Evolutionary conservation across 2,888 invertebrate species (phyloP).

Genomic region (Kryphioiulus occultus): DNA sequence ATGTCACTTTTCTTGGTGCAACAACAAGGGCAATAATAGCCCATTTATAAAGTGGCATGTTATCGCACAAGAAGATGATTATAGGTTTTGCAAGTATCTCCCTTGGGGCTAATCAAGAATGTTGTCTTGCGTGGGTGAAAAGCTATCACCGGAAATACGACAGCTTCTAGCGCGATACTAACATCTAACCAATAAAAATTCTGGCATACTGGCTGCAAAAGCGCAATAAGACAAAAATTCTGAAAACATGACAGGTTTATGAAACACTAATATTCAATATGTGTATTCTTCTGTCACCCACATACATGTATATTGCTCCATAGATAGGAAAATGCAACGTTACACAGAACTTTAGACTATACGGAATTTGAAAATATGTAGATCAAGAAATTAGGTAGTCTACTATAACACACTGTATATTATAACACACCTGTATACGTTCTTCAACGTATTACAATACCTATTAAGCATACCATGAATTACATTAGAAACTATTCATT

Average conservation of each 20-base stretch:
- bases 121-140: neutral
- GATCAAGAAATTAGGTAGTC: no score
- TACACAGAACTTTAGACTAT: no score
- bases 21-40: neutral
- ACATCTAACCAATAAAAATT: neutral
- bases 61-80: neutral
- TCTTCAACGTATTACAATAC: no score
- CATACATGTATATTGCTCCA: neutral
- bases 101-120: neutral
- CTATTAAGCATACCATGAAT: no score
- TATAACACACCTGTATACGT: no score
- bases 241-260: neutral
- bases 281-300: neutral
- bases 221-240: neutral
- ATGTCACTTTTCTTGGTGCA: neutral
- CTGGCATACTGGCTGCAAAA: neutral
- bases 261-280: neutral
- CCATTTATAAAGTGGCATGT: conserved; percentile 25
- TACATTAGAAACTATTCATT: no score
- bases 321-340: no score
- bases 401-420: no score
- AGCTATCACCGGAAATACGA: neutral
- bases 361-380: no score
- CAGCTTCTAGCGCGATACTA: neutral
- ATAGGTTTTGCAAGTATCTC: conserved; percentile 1